Conservation (phyloP, 2,797 vertebrate species). For the Artibeus jamaicensis region DNA sequence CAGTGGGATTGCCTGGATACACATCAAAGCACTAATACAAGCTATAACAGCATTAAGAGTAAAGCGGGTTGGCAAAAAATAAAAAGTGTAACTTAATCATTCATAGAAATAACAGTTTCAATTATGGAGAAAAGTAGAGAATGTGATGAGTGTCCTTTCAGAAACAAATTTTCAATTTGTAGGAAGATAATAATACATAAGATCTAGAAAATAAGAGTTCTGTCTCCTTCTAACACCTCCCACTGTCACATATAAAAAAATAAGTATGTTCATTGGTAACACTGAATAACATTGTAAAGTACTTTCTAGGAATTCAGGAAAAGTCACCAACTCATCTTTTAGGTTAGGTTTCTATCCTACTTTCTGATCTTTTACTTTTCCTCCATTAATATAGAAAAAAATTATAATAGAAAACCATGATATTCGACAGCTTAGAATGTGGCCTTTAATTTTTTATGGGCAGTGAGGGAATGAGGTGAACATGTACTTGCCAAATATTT, state of each 20-base stretch:
- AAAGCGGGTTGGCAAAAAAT: conserved; percentile 14
- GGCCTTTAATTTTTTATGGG: background rate
- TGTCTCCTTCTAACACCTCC: background rate
- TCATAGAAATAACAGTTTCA: conserved; percentile 13
- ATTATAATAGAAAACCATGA: background rate
- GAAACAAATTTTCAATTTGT: conserved; percentile 26
- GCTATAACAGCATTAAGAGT: background rate
- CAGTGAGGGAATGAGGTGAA: background rate
- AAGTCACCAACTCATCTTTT: conserved; percentile 14
- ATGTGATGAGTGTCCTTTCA: conserved; percentile 20
- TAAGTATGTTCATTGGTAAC: background rate
- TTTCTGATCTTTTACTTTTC: conserved; percentile 8
- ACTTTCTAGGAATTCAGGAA: conserved; percentile 33
- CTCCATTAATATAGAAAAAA: conserved; percentile 19
- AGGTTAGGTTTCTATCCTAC: conserved; percentile 16
- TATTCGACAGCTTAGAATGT: background rate
- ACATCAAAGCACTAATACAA: conserved; percentile 42
- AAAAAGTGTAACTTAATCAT: conserved; percentile 17
- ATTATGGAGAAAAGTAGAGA: background rate
- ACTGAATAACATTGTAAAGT: background rate
- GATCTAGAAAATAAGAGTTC: conserved; percentile 21
- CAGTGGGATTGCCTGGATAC: background rate
- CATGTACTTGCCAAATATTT: conserved; percentile 28
- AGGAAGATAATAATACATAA: background rate
- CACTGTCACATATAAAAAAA: conserved; percentile 17